Percentiles rank a stretch among this genome's conserved stretches.
Evolutionary conservation across 2,113 vertebrate genomes (phyloP).

Genomic region (Tachysurus fulvidraco): DNA sequence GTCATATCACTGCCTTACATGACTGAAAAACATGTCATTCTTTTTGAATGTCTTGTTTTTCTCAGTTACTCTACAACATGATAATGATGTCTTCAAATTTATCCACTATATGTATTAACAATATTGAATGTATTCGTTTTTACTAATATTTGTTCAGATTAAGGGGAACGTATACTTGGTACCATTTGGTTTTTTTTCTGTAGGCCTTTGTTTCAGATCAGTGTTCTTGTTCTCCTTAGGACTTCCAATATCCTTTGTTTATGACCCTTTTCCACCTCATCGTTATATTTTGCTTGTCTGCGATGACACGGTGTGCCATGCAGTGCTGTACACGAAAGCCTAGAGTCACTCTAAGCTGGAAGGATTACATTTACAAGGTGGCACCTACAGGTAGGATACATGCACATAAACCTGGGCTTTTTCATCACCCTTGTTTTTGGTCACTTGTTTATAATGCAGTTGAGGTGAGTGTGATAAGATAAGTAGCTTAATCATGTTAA

Average conservation of each 20-base stretch:
- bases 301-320: conserved; percentile 70
- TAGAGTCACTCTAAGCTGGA: conserved; percentile 80
- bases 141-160: too few relatives aligned
- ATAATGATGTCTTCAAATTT: too few relatives aligned
- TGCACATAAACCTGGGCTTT: not conserved
- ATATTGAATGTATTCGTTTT: too few relatives aligned
- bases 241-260: conserved; percentile 89
- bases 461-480: conserved; percentile 17
- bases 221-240: conserved; percentile 63
- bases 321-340: conserved; percentile 77
- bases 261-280: conserved; percentile 87
- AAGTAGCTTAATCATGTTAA: not conserved
- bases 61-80: too few relatives aligned
- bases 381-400: conserved; percentile 81
- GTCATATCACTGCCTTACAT: too few relatives aligned
- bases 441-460: not conserved
- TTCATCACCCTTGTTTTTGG: not conserved
- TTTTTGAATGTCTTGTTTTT: too few relatives aligned
- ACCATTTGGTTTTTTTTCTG: not conserved
- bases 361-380: conserved; percentile 80
- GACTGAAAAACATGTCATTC: too few relatives aligned
- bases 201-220: not conserved
- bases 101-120: too few relatives aligned
- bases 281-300: conserved; percentile 82
- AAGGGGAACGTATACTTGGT: not conserved